Evolutionary conservation across 2,888 invertebrate genomes (phyloP).

Genomic region (Ormyrus labotus): DNA sequence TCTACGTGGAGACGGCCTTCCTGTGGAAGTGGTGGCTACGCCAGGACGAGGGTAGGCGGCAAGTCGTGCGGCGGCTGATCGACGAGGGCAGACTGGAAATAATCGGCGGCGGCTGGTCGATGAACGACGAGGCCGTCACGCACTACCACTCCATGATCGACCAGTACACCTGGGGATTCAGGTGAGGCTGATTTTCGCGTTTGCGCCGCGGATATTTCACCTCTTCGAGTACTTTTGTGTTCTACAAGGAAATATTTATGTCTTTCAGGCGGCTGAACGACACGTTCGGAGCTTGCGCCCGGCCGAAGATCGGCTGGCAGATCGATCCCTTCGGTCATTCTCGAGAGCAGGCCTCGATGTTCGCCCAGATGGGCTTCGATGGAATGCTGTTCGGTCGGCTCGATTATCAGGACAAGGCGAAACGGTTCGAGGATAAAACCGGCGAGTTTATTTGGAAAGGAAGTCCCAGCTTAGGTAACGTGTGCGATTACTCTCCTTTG

Average conservation of each 20-base stretch:
- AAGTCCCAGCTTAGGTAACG: conserved; percentile 83
- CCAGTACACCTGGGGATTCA: conserved; percentile 86
- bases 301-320: conserved; percentile 87
- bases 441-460: conserved; percentile 92
- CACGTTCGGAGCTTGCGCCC: conserved; percentile 84
- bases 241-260: no score
- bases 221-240: no score
- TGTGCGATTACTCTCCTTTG: no score
- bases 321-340: conserved; percentile 93
- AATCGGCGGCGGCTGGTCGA: conserved; percentile 88
- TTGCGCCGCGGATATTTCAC: no score
- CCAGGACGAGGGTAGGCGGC: conserved; percentile 79
- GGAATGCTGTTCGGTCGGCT: conserved; percentile 91
- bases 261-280: conserved; percentile 77
- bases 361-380: conserved; percentile 90
- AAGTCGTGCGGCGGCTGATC: conserved; percentile 79
- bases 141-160: conserved; percentile 86
- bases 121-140: conserved; percentile 88
- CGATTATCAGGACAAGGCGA: conserved; percentile 89
- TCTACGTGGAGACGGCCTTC: conserved; percentile 92
- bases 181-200: conserved; percentile 71
- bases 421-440: conserved; percentile 79
- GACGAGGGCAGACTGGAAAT: conserved; percentile 86
- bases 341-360: conserved; percentile 88
- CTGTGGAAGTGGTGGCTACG: conserved; percentile 88